A percentile compares a stretch with the other conserved stretches of the same genome.
phyloP scores from a whole-genome alignment of 2,888 invertebrate species.

The Automeris io region DNA sequence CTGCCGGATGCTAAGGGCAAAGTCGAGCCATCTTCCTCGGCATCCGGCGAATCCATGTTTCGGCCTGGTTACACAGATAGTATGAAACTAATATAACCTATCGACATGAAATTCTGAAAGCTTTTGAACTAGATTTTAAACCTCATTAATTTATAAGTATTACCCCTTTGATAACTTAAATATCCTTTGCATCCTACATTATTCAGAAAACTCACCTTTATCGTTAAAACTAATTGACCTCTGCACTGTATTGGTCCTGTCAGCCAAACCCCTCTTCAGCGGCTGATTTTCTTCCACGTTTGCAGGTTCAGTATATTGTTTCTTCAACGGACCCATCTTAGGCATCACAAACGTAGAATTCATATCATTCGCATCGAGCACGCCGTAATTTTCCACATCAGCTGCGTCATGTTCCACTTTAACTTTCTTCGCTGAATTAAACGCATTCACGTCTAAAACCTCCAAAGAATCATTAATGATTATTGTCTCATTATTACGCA shows the following conservation, averaged over 20 bases:
- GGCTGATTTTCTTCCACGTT: slow-evolving; percentile 25
- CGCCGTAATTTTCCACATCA: slow-evolving; percentile 42
- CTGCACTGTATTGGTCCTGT: slow-evolving; percentile 52
- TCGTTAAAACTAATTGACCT: slow-evolving; percentile 47
- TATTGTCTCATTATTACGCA: slow-evolving; percentile 57
- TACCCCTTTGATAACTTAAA: too few species aligned
- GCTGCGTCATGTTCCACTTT: slow-evolving; percentile 36
- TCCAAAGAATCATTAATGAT: slow-evolving; percentile 64
- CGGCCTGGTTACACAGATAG: too few species aligned
- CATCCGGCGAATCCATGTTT: too few species aligned
- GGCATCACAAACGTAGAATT: slow-evolving; percentile 67
- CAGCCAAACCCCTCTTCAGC: slow-evolving; percentile 43
- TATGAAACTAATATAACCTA: too few species aligned
- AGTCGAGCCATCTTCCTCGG: too few species aligned
- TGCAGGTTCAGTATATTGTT: slow-evolving; percentile 30
- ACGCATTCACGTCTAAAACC: slow-evolving; percentile 39
- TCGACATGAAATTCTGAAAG: too few species aligned
- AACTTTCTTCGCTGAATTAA: slow-evolving; percentile 56
- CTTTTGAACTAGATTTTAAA: too few species aligned
- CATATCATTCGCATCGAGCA: slow-evolving; percentile 50
- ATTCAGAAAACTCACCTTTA: slow-evolving; percentile 40
- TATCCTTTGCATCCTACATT: too few species aligned
- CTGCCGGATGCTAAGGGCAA: too few species aligned
- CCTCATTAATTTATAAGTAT: too few species aligned
- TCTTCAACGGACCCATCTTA: slow-evolving; percentile 41